Conservation (phyloP, 2,888 invertebrate species). For the Heliconius erato region DNA sequence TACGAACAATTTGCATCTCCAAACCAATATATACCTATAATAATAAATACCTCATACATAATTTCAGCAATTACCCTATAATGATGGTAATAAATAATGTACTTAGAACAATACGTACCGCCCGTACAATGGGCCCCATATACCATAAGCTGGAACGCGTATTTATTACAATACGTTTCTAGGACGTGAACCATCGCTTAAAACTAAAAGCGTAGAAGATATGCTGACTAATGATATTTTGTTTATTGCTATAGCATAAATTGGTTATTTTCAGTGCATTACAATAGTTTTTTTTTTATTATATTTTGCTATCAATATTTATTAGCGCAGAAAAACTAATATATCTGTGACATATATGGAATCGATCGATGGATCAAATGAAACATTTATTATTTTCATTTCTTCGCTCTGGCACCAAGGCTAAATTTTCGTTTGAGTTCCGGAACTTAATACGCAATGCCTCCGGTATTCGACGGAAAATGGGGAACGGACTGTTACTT, state of each 20-base stretch:
- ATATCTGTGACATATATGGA: neutral
- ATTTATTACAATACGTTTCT: constrained; percentile 43
- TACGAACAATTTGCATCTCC: constrained; percentile 7
- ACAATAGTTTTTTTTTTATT: neutral
- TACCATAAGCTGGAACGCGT: constrained; percentile 46
- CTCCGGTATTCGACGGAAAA: no score
- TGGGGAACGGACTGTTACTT: no score
- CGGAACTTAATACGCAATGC: no score
- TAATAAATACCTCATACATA: constrained; percentile 29
- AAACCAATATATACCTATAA: constrained; percentile 29
- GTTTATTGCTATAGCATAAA: neutral
- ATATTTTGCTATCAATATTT: no score
- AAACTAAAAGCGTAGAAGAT: constrained; percentile 38
- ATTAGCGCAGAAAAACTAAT: neutral
- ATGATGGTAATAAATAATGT: constrained; percentile 45
- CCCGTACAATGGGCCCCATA: constrained; percentile 44
- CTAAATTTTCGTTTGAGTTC: no score
- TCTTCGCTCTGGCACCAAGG: no score
- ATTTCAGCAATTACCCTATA: constrained; percentile 43
- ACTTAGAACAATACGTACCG: constrained; percentile 47
- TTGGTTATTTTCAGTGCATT: no score
- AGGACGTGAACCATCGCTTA: constrained; percentile 42
- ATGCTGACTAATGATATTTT: constrained; percentile 25
- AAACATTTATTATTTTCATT: no score
- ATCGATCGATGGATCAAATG: no score